These are phyloP conservation scores for Xylota segnis DNA, from an alignment of 2,888 invertebrate species.

Conservation along the genomic window DNA sequence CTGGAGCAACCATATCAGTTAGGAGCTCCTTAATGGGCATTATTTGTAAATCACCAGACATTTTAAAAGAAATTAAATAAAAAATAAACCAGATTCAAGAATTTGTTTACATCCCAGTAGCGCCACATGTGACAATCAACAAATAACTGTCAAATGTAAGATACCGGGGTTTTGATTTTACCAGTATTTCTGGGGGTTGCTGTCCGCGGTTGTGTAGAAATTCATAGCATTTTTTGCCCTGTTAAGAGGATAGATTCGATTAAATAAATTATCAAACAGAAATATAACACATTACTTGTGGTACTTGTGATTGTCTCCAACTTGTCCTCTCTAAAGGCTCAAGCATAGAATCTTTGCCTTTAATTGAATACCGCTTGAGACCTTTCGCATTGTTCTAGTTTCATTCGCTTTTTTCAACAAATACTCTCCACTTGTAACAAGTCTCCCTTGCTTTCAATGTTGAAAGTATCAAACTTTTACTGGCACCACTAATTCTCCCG, in stretches of 20 bases:
- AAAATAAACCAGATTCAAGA: not conserved
- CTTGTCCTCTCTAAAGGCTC: no score
- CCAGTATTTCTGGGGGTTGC: constrained; percentile 5
- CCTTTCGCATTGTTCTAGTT: no score
- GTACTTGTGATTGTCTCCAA: no score
- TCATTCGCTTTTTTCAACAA: not conserved
- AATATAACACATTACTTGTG: no score
- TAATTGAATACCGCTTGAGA: no score
- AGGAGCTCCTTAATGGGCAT: constrained; percentile 79
- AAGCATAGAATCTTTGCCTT: no score
- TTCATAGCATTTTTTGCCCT: not conserved
- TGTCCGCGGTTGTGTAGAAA: not conserved
- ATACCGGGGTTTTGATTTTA: not conserved
- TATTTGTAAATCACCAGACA: constrained; percentile 70
- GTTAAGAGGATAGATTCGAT: no score
- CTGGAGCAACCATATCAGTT: constrained; percentile 80
- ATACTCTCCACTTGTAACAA: no score
- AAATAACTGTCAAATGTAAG: constrained; percentile 18
- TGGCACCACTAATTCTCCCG: not conserved
- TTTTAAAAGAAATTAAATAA: not conserved
- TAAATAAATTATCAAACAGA: no score
- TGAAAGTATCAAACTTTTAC: no score
- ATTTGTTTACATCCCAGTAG: constrained; percentile 23
- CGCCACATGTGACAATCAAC: constrained; percentile 15
- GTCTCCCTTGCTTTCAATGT: no score